Evolutionary conservation across 2,113 vertebrate species (phyloP), one percentile per base, ranked within the genome.

Genomic region (Ammodytes marinus): DNA sequence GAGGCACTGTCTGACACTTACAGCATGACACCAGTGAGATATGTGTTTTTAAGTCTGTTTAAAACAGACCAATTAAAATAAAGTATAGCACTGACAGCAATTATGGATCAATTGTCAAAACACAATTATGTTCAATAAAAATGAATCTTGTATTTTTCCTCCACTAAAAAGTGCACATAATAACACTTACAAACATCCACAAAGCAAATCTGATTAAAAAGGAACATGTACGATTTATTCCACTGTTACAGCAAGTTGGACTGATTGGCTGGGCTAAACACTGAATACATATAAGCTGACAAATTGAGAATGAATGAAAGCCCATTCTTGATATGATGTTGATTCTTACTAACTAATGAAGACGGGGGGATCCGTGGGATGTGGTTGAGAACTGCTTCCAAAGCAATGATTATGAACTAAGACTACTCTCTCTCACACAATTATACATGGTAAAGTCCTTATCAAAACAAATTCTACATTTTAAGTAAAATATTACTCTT

Each of bases 1-100:
- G 69, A 70, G 37, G 45, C 8, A 11, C 45, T 54, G 86, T 88
- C 88, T 91, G 89, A 90, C 77, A 70, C 61, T 43, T 53, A 79
- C 49, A 79, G 79, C 80, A 0, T 66, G 84, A 92, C 87, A 89
- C 86, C 80, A 70, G 37, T 55, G 9, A 17, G 27, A 70, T 78
- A 72, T 59, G 9, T 54, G 50, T 7, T 49, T 80, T 80, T 86
- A 50, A 75, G 9, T 42, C 8, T 45, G 47, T 49, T 77, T 14
- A 58, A 53, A 68, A 63, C 54, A 77, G 35, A 63, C 46, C 60
- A 54, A 75, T 46, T 69, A 37, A 70, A 59, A 46, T 49, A 8
- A 52, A 57, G 60, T 5, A 13, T 46, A 77, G 71, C 59, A 64
- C 6, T 7, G 69, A 61, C 6, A 68, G 61, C 55, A 53, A 82